Evolutionary conservation across 2,113 vertebrate species (phyloP).

Genomic region (Nymphicus hollandicus): DNA sequence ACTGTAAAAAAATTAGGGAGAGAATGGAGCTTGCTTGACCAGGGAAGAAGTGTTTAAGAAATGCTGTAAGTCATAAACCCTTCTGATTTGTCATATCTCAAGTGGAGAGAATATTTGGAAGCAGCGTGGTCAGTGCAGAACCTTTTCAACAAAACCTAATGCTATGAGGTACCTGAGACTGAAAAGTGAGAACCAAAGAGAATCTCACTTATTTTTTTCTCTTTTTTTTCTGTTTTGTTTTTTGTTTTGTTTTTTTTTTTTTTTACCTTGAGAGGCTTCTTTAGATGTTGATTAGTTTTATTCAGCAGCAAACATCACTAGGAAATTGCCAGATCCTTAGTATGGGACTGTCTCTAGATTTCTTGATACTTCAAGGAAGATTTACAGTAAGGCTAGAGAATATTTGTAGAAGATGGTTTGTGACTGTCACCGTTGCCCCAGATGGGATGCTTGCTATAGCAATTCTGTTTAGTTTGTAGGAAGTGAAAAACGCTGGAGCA

Average conservation of each 20-base stretch:
- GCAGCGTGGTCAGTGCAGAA: neutral
- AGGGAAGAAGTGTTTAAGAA: neutral
- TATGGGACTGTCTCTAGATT: neutral
- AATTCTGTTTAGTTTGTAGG: neutral
- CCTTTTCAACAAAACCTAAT: neutral
- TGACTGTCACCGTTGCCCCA: neutral
- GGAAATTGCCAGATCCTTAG: neutral
- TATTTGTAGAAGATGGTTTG: neutral
- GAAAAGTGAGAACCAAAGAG: neutral
- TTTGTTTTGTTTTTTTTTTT: neutral
- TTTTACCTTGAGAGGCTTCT: neutral
- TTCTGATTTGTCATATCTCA: neutral
- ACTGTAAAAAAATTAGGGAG: neutral
- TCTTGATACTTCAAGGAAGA: neutral
- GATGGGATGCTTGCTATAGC: neutral
- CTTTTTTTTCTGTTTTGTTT: neutral
- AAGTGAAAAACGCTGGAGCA: neutral
- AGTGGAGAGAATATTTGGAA: neutral
- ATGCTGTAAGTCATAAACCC: neutral
- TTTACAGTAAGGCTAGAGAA: neutral
- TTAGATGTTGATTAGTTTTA: neutral
- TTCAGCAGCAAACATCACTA: neutral
- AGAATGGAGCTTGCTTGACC: neutral
- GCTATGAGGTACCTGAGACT: neutral
- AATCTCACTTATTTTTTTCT: neutral